Base-by-base conservation (phyloP, 2,113 vertebrate genomes). In the Dunckerocampus dactyliophorus region DNA sequence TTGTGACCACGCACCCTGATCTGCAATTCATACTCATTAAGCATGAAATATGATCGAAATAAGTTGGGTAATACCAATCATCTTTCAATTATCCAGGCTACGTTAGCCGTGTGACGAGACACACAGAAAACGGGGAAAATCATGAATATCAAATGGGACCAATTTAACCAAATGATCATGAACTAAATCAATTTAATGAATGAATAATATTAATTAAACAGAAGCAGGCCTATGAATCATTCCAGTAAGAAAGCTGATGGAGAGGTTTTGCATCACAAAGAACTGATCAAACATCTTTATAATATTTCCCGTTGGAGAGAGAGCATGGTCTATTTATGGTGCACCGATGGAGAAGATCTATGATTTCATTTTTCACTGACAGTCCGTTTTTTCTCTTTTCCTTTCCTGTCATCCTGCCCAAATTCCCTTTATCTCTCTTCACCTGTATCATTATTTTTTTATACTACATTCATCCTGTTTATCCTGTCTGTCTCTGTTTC, bases 141-240 rank as follows among this genome's bases (percentile, higher is more conserved):
- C 78, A 87, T 88, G 83, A 89, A 89, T 90, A 89, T 87, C 74
- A 87, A 88, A 89, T 88, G 80, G 75, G 65, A 75, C 69, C 85
- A 87, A 83, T 88, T 88, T 83, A 83, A 81, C 73, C 79, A 86
- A 87, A 88, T 85, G 82, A 87, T 88, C 77, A 88, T 75, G 75
- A 79, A 85, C 82, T 87, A 82, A 88, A 88, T 89, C 82, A 88
- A 88, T 89, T 89, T 89, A 84, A 88, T 88, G 84, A 86, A 84
- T 88, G 87, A 88, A 88, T 89, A 81, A 88, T 84, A 86, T 85
- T 85, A 87, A 85, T 88, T 89, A 85, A 86, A 83, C 75, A 71
- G 83, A 74, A 80, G 59, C 80, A 70, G 70, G 75, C 81, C 31
- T 80, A 75, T 80, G 78, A 85, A 85, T 85, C 77, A 84, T 64